phyloP scores from a whole-genome alignment of 2,797 vertebrate species.

The Heliangelus exortis region DNA sequence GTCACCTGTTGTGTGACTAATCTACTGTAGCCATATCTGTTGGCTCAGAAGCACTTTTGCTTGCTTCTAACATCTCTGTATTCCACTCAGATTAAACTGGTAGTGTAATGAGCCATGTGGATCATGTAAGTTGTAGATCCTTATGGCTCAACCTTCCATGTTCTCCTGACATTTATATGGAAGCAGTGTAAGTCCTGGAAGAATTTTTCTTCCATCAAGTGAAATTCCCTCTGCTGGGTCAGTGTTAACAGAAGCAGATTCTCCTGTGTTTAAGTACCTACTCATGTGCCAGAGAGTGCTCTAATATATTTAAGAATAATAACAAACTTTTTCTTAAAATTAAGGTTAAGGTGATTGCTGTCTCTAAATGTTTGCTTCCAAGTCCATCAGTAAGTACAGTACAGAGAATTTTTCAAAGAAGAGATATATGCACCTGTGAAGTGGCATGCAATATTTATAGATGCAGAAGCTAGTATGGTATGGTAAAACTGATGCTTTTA shows the following conservation, averaged over 20 bases:
- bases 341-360: neutral
- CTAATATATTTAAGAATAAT: neutral
- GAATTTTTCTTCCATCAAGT: neutral
- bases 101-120: neutral
- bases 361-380: neutral
- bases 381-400: neutral
- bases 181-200: neutral
- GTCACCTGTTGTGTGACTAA: neutral
- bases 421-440: neutral
- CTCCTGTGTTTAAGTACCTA: neutral
- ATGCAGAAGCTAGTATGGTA: neutral
- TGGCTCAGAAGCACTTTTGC: neutral
- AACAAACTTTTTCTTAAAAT: neutral
- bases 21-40: neutral
- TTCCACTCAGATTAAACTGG: neutral
- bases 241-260: neutral
- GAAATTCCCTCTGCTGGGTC: neutral
- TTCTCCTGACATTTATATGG: neutral
- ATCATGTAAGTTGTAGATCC: neutral
- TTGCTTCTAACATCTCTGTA: neutral
- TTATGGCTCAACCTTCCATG: neutral
- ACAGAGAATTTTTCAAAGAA: neutral
- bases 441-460: neutral
- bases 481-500: neutral
- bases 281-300: neutral